Evolutionary conservation across 1,140 invertebrate genomes (phyloP), one percentile per base, ranked within the genome.

Genomic region (Cecropterus lyciades): DNA sequence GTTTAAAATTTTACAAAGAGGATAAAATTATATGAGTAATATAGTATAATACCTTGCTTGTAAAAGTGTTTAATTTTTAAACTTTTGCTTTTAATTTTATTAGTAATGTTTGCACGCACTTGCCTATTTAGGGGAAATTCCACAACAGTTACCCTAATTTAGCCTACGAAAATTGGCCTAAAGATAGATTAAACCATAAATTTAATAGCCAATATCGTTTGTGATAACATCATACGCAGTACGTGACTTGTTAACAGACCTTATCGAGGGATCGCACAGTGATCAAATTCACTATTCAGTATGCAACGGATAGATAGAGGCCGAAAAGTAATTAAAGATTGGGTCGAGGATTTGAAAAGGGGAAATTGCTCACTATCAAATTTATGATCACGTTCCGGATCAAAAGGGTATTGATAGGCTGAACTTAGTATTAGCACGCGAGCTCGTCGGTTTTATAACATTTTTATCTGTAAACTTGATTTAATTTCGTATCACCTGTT

Each of bases 351-450:
- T 67, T 70, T 62, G 64, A 53, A 40, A 53, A 65, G 59, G 52
- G 69, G 42, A 70, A 70, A 66, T 70, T 64, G 53, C 46, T 64
- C 37, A 43, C 53, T 65, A 60, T 64, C 56, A 62, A 55, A 63
- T 63, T 63, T 63, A 63, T 63, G 33, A 48, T 40, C 37, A 63
- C 48, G 33, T 63, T 42, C 17, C 37, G 60, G 60, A 42, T 63
- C 60, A 42, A 51, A 27, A 51, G 43, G 57, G 20, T 16, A 42
- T 63, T 63, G 16, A 63, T 63, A 43, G 53, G 53, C 37, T 11
- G n/a, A 40, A n/a, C 59, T 63, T 49, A 40, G 57, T 40, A 48
- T 9, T 14, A 37, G 30, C 30, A 33, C 30, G 30, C 30, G 30
- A 33, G 6, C 6, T 33, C 9, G 30, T 33, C 9, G 9, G 30